Evolutionary conservation across 2,888 invertebrate genomes (phyloP), one percentile per base, ranked within the genome.

Genomic region (Pycnomerus fuliginosus): DNA sequence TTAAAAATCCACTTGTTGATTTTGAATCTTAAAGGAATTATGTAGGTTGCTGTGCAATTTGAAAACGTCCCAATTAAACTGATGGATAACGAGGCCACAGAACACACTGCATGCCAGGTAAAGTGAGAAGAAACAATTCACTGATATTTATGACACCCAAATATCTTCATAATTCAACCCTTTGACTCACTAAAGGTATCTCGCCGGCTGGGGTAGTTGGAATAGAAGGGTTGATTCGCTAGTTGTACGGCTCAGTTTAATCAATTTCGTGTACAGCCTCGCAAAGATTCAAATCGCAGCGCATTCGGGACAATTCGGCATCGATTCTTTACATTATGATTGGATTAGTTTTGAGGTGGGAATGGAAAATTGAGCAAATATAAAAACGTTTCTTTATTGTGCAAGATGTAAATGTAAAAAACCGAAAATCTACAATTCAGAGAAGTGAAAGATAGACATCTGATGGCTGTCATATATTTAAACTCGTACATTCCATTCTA

Each of bases 391-490:
- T 60, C 52, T 59, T 62, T 63, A 61, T 62, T 61, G 61, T 50
- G 60, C 52, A 59, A 61, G 58, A 65, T 67, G 67, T 63, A 65
- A 67, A 67, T 65, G 56, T 46, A 44, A 54, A 55, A 39, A 50
- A 52, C 57, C 48, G 60, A 63, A 65, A 65, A 67, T 65, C 62
- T 67, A 63, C 65, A 63, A 68, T 68, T 68, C 67, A 60, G 59
- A 65, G 63, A 67, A 64, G 64, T 61, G 61, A 56, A 62, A 66
- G 67, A 67, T 67, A 65, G 58, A 58, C 59, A 68, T 67, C 67
- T 67, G 60, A n/a, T 46, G 57, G 57, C 62, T 62, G 62, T 65
- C 65, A 64, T 65, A 64, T 62, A 67, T 60, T 65, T 64, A 60
- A 60, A 64, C 60, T 56, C 58, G 62, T 54, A 59, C 64, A 65